phyloP scores from a whole-genome alignment of 2,113 vertebrate species.

The Falcunculus frontatus region DNA sequence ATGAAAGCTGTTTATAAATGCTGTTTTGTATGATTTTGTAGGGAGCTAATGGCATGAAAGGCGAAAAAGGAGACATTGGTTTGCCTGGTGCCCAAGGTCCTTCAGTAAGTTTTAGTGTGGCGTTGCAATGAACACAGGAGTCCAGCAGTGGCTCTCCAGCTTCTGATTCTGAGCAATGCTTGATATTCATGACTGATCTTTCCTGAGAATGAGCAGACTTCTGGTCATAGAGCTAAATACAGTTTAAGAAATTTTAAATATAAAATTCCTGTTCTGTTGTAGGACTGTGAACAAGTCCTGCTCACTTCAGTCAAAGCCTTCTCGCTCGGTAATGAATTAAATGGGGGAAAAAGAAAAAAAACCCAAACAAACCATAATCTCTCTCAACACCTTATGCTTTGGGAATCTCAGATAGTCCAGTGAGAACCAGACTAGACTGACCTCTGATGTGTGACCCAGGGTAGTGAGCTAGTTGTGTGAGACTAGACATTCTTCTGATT shows the following conservation, averaged over 20 bases:
- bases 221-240: neutral
- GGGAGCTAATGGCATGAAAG: constrained; percentile 90
- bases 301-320: neutral
- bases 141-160: neutral
- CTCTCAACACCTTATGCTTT: neutral
- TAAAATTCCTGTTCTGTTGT: neutral
- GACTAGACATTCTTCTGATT: neutral
- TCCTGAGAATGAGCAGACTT: neutral
- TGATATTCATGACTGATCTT: neutral
- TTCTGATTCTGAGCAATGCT: neutral
- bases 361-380: neutral
- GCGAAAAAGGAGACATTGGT: constrained; percentile 91
- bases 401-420: neutral
- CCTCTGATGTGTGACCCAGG: neutral
- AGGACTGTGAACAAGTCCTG: neutral
- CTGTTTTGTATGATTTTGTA: constrained; percentile 54
- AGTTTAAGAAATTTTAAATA: neutral
- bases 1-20: neutral
- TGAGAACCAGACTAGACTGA: neutral
- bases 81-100: constrained; percentile 88
- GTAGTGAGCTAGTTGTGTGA: neutral
- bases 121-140: neutral
- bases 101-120: constrained; percentile 82
- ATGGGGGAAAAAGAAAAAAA: neutral
- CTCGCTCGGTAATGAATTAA: neutral